Evolutionary conservation across 2,113 vertebrate genomes (phyloP).

Genomic region (western clawed frog (Xenopus tropicalis)): UCB_Xtro_10.0 CM004443.2:67703001-67703500

Average conservation of each 20-base stretch:
- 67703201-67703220: too few relatives aligned
- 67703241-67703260: too few relatives aligned
- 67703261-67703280: too few relatives aligned
- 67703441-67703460: not conserved
- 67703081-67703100: conserved; percentile 95
- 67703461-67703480: not conserved
- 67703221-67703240: too few relatives aligned
- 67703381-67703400: conserved; percentile 96
- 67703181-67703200: too few relatives aligned
- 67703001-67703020: conserved; percentile 94
- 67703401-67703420: conserved; percentile 97
- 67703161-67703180: too few relatives aligned
- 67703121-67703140: conserved; percentile 50
- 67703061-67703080: conserved; percentile 94
- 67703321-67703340: conserved; percentile 99
- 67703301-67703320: conserved; percentile 78
- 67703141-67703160: not conserved
- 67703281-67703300: too few relatives aligned
- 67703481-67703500: too few relatives aligned
- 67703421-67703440: conserved; percentile 70
- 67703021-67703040: conserved; percentile 91
- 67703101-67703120: conserved; percentile 96
- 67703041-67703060: conserved; percentile 98
- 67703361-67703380: conserved; percentile 94
- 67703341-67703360: conserved; percentile 90